Percentiles rank a stretch among this genome's conserved stretches.
Evolutionary conservation across 2,888 invertebrate genomes (phyloP).

Genomic region (Cheilosia impressa): DNA sequence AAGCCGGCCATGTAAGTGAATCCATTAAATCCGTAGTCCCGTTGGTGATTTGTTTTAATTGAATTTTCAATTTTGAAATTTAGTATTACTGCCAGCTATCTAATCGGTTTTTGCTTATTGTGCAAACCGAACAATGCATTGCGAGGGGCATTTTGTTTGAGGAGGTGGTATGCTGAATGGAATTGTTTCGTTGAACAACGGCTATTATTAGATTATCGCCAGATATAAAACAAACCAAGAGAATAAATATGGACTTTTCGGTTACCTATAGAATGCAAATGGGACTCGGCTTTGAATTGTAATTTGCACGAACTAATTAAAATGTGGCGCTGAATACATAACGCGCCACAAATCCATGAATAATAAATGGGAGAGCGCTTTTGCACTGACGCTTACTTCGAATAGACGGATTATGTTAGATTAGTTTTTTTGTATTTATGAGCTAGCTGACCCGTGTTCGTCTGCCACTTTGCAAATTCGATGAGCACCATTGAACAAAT

Average conservation of each 20-base stretch:
- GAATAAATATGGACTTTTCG: neutral
- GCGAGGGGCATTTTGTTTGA: slow-evolving; percentile 1
- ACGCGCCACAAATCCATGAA: neutral
- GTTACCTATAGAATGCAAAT: no score
- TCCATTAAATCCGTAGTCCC: neutral
- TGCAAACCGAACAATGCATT: slow-evolving; percentile 41
- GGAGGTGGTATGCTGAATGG: neutral
- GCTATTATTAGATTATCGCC: neutral
- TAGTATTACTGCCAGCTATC: slow-evolving; percentile 2
- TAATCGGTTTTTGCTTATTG: slow-evolving; percentile 56
- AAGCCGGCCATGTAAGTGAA: neutral
- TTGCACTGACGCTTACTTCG: neutral
- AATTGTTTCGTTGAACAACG: neutral
- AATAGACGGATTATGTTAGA: no score
- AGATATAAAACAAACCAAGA: neutral
- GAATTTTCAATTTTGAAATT: slow-evolving; percentile 57
- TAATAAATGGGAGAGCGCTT: neutral
- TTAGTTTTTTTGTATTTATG: no score
- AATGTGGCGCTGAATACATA: neutral
- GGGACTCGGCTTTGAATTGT: neutral
- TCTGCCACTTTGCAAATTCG: no score
- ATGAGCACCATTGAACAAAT: no score
- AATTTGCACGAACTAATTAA: neutral
- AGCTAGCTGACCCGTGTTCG: no score
- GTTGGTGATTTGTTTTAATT: slow-evolving; percentile 56